Base-by-base conservation (phyloP, 2,113 vertebrate genomes). In the Hydropotes inermis region DNA sequence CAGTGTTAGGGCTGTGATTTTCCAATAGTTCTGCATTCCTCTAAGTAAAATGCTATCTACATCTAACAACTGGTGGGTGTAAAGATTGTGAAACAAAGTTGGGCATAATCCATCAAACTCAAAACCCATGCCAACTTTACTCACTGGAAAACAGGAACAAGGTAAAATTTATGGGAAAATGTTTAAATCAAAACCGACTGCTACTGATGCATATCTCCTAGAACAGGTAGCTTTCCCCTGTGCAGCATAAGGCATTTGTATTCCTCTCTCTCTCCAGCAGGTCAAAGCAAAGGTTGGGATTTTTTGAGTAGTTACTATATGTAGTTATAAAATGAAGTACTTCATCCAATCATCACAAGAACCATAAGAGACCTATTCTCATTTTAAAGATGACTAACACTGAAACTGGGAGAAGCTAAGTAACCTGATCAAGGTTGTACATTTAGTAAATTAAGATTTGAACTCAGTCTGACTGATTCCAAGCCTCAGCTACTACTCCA, bases 31-130 rank as follows among this genome's bases (percentile, higher is more conserved):
- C 89, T 97, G 47, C 94, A 94, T 97, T 98, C 70, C 95, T 97
- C 93, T 82, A 64, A 96, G 92, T 96, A 97, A 98, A 98, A 98
- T 98, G 98, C 97, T 98, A 98, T 98, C 98, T 98, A 81, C 90
- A 98, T 98, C 94, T 98, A 95, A 97, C 94, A 97, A 97, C 94
- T 96, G 96, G 97, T 98, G 82, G 95, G 97, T 98, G 81, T 94
- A 98, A 98, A 97, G 94, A 98, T 96, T 98, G 93, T 94, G 97
- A 98, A 97, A 97, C 82, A 95, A 97, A 98, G 89, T 97, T 98
- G 98, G 97, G 94, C 50, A 83, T 94, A 95, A 97, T 98, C 95
- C 97, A 97, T 98, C 96, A 97, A 95, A 95, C 28, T 98, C 97
- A 97, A 36, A 94, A 91, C 54, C 60, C 88, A 92, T 95, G 95